Evolutionary conservation across 1,140 invertebrate species (phyloP).

Genomic region (Nomia melanderi): DNA sequence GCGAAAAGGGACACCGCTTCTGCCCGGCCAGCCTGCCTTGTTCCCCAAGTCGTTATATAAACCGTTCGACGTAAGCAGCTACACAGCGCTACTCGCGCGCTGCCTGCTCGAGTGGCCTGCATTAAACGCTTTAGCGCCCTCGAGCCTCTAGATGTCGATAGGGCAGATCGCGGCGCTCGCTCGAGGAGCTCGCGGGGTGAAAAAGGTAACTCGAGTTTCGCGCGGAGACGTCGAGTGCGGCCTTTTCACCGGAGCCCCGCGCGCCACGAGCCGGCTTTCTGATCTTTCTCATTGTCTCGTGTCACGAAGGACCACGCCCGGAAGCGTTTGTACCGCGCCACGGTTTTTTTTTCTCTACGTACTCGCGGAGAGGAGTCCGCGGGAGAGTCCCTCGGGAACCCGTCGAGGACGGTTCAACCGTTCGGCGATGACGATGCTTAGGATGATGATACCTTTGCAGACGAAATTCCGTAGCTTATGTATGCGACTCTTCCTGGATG

Average conservation of each 20-base stretch:
- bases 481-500: too few species aligned
- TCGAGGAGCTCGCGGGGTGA: constrained; percentile 55
- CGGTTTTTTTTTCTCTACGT: too few species aligned
- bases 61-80: background rate
- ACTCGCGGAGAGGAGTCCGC: too few species aligned
- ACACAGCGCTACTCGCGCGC: constrained; percentile 37
- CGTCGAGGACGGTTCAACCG: too few species aligned
- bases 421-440: too few species aligned
- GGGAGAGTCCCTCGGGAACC: too few species aligned
- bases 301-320: constrained; percentile 66
- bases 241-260: constrained; percentile 57
- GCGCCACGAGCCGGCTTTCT: constrained; percentile 46
- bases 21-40: too few species aligned
- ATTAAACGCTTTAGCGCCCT: constrained; percentile 58
- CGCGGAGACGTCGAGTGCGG: constrained; percentile 55
- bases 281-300: constrained; percentile 69
- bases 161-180: constrained; percentile 68
- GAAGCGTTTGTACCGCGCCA: constrained; percentile 10
- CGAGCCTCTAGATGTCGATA: constrained; percentile 71
- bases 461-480: too few species aligned
- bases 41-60: too few species aligned
- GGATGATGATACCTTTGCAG: too few species aligned
- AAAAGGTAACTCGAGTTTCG: constrained; percentile 67
- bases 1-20: too few species aligned
- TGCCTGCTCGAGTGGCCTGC: constrained; percentile 45